Conservation (phyloP, 2,888 invertebrate genomes). For the Epinotia nisella region DNA sequence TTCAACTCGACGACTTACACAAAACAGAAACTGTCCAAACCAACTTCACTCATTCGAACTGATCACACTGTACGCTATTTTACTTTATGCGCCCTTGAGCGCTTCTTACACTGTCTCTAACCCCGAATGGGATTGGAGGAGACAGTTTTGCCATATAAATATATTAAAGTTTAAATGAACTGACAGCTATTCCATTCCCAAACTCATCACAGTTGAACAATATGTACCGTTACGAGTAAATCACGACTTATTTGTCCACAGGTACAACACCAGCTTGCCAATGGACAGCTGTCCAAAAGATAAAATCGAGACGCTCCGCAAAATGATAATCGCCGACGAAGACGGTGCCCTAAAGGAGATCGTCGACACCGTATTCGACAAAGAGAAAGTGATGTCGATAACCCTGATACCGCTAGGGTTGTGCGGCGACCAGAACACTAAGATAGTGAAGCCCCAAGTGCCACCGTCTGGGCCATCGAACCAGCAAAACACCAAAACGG, state of each 20-base stretch:
- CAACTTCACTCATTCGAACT: no score
- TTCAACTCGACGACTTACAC: no score
- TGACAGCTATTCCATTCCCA: no score
- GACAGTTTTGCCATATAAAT: no score
- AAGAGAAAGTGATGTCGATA: slow-evolving; percentile 88
- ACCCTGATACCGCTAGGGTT: slow-evolving; percentile 85
- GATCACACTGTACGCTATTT: no score
- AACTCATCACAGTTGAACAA: no score
- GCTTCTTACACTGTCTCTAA: no score
- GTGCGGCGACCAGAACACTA: slow-evolving; percentile 82
- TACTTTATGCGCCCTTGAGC: no score
- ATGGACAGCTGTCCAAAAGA: slow-evolving; percentile 90
- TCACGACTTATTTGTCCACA: slow-evolving; percentile 50
- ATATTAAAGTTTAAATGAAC: no score
- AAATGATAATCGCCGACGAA: slow-evolving; percentile 88
- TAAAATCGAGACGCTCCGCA: slow-evolving; percentile 89
- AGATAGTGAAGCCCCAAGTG: slow-evolving; percentile 63
- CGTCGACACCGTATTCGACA: slow-evolving; percentile 88
- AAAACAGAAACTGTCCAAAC: no score
- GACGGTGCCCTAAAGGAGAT: slow-evolving; percentile 76
- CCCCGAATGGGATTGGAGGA: no score
- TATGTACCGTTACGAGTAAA: not conserved
- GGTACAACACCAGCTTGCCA: slow-evolving; percentile 91
- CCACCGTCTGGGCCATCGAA: slow-evolving; percentile 60
- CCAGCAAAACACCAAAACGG: slow-evolving; percentile 64